Conservation (phyloP, 2,888 invertebrate genomes). For the Mesochorus sp. region DNA sequence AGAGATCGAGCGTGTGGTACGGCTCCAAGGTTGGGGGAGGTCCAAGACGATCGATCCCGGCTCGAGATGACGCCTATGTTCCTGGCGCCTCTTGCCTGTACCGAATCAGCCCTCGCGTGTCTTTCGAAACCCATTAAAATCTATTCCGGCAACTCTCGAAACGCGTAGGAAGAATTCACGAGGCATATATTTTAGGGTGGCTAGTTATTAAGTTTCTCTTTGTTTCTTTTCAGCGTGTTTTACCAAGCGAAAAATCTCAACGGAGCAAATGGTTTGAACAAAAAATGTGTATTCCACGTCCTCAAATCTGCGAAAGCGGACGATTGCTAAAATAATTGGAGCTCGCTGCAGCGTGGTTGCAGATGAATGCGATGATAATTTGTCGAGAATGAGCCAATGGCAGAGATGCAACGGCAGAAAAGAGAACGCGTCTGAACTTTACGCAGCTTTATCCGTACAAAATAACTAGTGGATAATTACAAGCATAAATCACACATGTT, state of each 20-base stretch:
- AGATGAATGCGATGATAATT: conserved; percentile 64
- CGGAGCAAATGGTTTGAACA: too few species aligned
- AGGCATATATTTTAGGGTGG: neutral
- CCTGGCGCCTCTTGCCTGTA: conserved; percentile 70
- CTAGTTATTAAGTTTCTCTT: too few species aligned
- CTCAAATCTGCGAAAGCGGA: neutral
- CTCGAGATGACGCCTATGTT: conserved; percentile 79
- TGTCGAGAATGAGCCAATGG: conserved; percentile 36
- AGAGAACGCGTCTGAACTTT: conserved; percentile 38
- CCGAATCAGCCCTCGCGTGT: conserved; percentile 55
- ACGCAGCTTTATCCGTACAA: conserved; percentile 66
- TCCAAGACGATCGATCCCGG: conserved; percentile 76
- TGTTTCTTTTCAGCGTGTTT: too few species aligned
- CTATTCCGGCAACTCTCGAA: conserved; percentile 57
- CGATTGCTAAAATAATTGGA: conserved; percentile 54
- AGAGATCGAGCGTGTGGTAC: conserved; percentile 63
- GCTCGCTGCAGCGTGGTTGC: conserved; percentile 23
- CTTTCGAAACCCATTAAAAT: conserved; percentile 65
- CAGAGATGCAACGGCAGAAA: conserved; percentile 13
- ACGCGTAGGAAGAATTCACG: conserved; percentile 3
- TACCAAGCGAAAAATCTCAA: too few species aligned
- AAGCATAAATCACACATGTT: conserved; percentile 81
- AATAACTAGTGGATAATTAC: conserved; percentile 81
- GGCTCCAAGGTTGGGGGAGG: conserved; percentile 63
- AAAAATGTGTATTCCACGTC: neutral